These are phyloP conservation scores for Potamilus streckersoni DNA, from an alignment of 1,140 invertebrate species.

Conservation along the genomic window DNA sequence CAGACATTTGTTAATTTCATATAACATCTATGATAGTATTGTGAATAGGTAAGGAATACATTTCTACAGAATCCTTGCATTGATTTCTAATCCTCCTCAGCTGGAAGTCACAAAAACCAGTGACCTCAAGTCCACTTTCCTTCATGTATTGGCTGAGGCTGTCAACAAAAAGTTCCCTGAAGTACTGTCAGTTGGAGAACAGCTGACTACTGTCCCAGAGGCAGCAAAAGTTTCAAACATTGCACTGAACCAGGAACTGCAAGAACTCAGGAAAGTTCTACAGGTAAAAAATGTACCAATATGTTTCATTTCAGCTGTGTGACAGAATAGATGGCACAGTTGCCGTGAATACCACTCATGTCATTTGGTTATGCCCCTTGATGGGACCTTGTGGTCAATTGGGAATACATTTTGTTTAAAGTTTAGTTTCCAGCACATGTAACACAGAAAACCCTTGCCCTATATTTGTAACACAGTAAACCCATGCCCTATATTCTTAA, in stretches of 20 bases:
- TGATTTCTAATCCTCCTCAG: slow-evolving; percentile 37
- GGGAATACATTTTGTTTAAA: too few relatives aligned
- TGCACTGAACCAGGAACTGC: slow-evolving; percentile 55
- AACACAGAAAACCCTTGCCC: too few relatives aligned
- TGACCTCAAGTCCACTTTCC: slow-evolving; percentile 63
- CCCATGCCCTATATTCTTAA: too few relatives aligned
- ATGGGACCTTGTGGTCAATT: too few relatives aligned
- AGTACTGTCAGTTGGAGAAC: slow-evolving; percentile 51
- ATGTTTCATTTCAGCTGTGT: not conserved
- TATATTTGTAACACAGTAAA: too few relatives aligned
- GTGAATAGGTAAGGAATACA: not conserved
- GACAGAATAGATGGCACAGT: too few relatives aligned
- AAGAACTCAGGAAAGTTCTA: slow-evolving; percentile 58
- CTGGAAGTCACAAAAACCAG: slow-evolving; percentile 65
- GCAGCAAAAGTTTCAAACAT: slow-evolving; percentile 61
- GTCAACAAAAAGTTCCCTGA: slow-evolving; percentile 61
- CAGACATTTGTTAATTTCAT: too few relatives aligned
- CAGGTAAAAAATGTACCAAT: slow-evolving; percentile 43
- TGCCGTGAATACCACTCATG: too few relatives aligned
- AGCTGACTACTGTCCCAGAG: slow-evolving; percentile 53
- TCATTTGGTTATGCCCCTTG: too few relatives aligned
- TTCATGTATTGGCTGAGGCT: slow-evolving; percentile 62
- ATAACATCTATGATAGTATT: too few relatives aligned
- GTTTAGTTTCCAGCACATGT: too few relatives aligned
- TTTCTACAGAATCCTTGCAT: not conserved